These are phyloP conservation scores for Zapornia atra DNA, from an alignment of 2,113 vertebrate species.

Conservation along the genomic window DNA sequence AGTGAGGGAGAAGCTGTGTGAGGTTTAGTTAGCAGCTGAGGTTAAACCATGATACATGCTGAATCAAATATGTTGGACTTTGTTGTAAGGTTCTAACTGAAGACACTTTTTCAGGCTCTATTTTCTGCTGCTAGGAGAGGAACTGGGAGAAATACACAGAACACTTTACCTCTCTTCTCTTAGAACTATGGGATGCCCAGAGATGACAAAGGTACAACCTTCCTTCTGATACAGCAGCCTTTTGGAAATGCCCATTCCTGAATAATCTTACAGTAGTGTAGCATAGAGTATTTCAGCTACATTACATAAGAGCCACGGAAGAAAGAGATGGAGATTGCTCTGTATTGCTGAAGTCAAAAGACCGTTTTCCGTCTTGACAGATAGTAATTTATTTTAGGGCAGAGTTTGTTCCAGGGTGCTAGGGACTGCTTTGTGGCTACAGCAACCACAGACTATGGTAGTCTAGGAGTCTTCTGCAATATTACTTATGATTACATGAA, in stretches of 20 bases:
- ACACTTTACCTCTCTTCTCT: not conserved
- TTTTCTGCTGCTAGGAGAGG: not conserved
- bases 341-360: not conserved
- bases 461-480: not conserved
- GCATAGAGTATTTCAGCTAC: not conserved
- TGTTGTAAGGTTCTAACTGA: not conserved
- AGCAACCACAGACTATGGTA: not conserved
- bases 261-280: not conserved
- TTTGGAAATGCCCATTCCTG: not conserved
- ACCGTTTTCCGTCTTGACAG: not conserved
- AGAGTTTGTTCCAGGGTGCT: not conserved
- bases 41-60: too few relatives aligned
- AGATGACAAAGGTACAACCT: not conserved
- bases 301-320: rapidly evolving
- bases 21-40: too few relatives aligned
- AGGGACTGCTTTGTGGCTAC: not conserved
- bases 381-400: not conserved
- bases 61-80: not conserved
- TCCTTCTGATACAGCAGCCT: not conserved
- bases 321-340: not conserved
- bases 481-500: constrained; percentile 3
- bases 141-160: not conserved
- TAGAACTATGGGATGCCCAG: not conserved
- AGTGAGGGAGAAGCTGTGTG: too few relatives aligned
- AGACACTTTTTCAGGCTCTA: not conserved